Conservation (phyloP, 2,113 vertebrate species). For the Natator depressus region DNA sequence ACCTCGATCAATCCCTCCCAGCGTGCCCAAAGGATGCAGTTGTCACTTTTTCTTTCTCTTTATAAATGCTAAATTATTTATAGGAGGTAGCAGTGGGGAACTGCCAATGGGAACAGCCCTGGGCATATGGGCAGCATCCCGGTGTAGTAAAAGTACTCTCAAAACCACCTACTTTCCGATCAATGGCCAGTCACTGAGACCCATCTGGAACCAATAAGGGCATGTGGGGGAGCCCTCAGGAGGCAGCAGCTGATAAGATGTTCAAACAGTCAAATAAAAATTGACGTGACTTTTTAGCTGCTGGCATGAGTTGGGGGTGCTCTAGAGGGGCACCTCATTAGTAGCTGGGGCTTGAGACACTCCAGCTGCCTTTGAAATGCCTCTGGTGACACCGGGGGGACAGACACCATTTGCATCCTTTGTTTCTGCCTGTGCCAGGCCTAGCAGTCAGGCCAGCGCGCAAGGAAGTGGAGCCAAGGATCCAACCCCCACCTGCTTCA, state of each 20-base stretch:
- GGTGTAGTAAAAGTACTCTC: not conserved
- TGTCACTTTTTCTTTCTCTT: not conserved
- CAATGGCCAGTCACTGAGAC: conserved; percentile 54
- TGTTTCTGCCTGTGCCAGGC: rapidly evolving
- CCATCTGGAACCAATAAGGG: not conserved
- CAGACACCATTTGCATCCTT: rapidly evolving
- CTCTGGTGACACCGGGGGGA: not conserved
- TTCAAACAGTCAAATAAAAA: not conserved
- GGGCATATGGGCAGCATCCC: conserved; percentile 11
- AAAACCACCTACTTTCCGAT: conserved; percentile 67
- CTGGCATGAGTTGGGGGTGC: not conserved
- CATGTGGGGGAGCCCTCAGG: not conserved
- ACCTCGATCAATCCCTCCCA: conserved; percentile 23
- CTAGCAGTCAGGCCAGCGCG: rapidly evolving
- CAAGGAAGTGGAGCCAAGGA: rapidly evolving
- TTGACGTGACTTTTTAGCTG: not conserved
- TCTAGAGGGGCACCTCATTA: not conserved
- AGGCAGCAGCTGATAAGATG: not conserved
- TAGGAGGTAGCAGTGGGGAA: not conserved
- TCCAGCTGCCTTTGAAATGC: too few species aligned
- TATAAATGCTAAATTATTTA: not conserved
- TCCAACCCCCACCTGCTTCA: not conserved
- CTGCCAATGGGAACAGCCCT: not conserved
- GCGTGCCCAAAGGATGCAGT: not conserved
- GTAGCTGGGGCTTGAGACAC: rapidly evolving